These are phyloP conservation scores for Troilus luridus DNA, from an alignment of 2,888 invertebrate species.

Conservation along the genomic window DNA sequence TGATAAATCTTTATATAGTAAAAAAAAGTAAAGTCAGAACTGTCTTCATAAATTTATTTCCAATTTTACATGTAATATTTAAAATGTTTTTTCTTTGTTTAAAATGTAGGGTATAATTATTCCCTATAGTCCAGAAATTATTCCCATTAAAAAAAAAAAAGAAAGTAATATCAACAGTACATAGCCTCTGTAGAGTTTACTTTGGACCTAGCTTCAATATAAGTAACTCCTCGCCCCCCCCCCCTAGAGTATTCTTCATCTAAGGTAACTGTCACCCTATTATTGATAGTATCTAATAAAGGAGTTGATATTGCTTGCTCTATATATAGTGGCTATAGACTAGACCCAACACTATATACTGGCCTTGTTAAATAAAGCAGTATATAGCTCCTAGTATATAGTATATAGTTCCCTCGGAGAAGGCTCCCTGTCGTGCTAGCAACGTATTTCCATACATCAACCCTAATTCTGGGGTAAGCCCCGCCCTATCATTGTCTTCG, in stretches of 20 bases:
- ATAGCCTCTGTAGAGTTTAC: background rate
- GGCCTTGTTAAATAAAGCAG: background rate
- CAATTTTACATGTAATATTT: no score
- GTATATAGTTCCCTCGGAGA: background rate
- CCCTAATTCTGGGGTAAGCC: constrained; percentile 45
- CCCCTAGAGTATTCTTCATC: background rate
- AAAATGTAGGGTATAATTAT: no score
- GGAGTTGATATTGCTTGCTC: background rate
- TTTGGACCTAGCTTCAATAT: no score
- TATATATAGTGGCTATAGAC: background rate
- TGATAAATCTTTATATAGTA: no score
- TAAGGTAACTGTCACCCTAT: background rate
- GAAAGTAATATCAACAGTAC: background rate
- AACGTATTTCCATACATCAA: constrained; percentile 29
- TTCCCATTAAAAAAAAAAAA: no score
- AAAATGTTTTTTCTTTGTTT: no score
- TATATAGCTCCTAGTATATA: background rate
- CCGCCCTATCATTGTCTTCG: constrained; percentile 44
- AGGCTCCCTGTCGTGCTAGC: background rate
- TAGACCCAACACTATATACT: background rate
- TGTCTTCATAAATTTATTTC: no score
- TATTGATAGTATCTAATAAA: constrained; percentile 1
- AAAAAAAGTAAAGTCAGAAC: no score
- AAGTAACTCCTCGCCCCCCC: background rate
- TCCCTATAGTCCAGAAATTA: no score